Base-by-base conservation (phyloP, 2,888 invertebrate species). In the Pseudococcus longispinus region DNA sequence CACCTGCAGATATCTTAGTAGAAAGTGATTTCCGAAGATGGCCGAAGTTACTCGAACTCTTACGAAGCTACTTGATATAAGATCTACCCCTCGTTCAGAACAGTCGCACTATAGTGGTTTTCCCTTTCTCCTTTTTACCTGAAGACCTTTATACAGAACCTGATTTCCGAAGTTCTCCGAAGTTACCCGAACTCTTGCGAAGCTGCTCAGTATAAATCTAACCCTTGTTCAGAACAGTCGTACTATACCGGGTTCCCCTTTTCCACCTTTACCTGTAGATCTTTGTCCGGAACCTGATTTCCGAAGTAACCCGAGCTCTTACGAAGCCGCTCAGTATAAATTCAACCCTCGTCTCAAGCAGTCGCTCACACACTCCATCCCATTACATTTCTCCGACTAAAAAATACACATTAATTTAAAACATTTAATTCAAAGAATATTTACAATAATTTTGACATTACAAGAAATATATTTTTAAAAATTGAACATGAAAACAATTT, bases 381-480 rank as follows among this genome's bases (percentile, higher is more conserved):
- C 37, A 37, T 37, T 37, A 37, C 37, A 37, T 60, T 11, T 23
- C 23, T 23, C 23, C 23, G 9, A 60, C 23, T 2, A 60, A 37
- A 84, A 18, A 32, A 37, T 23, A 84, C 55, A 55, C 84, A 29
- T 55, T 46, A 86, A 77, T 86, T 86, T 86, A 77, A 86, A 86
- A 86, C 86, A 86, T 86, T 86, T 86, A 86, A 86, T 86, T 86
- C 86, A 80, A 86, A 80, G 86, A 86, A 86, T 86, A 86, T 86
- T 77, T 86, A 86, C 86, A 86, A 86, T 86, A 80, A 86, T 85
- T 86, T 85, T 86, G 86, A 86, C 77, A 86, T 86, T 77, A 77
- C 80, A 77, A 86, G 84, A 84, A 84, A 84, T 84, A 65, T 29
- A 84, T 37, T 84, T 84, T 65, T 42, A 60, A 84, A 86, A 86